A percentile compares a stretch with the other conserved stretches of the same genome.
phyloP scores from a whole-genome alignment of 2,113 vertebrate genomes.

The Saguinus midas region DNA sequence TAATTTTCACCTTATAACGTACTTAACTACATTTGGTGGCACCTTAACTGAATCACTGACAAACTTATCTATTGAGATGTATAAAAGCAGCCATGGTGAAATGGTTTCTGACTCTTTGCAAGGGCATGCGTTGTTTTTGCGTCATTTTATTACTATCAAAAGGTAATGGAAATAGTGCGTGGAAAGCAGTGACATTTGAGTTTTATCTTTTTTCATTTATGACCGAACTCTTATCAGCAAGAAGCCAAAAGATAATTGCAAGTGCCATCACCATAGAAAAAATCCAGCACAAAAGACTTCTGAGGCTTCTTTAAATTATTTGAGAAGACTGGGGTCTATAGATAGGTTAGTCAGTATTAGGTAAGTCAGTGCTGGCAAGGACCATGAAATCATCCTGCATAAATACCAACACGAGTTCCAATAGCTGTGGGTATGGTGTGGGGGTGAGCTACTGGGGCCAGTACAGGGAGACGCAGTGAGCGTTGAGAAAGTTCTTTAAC shows the following conservation, averaged over 20 bases:
- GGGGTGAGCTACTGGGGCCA: background rate
- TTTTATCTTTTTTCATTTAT: background rate
- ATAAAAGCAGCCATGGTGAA: background rate
- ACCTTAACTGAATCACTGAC: background rate
- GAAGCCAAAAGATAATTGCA: background rate
- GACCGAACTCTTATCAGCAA: background rate
- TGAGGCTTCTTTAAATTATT: background rate
- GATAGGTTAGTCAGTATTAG: background rate
- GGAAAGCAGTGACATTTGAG: background rate
- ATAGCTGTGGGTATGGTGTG: background rate
- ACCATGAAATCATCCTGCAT: slow-evolving; percentile 25
- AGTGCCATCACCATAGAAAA: background rate
- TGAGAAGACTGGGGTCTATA: background rate
- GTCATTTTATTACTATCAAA: background rate
- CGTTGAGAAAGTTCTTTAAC: slow-evolving; percentile 70
- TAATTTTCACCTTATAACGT: background rate
- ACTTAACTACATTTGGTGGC: background rate
- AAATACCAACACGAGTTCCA: background rate
- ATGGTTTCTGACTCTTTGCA: background rate
- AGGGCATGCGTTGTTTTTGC: rapidly evolving
- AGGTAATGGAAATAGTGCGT: background rate
- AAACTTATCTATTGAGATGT: background rate
- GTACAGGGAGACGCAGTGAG: background rate
- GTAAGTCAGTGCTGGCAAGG: background rate
- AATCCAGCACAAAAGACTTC: background rate